Base-by-base conservation (phyloP, 2,113 vertebrate species). In the Taurulus bubalis region DNA sequence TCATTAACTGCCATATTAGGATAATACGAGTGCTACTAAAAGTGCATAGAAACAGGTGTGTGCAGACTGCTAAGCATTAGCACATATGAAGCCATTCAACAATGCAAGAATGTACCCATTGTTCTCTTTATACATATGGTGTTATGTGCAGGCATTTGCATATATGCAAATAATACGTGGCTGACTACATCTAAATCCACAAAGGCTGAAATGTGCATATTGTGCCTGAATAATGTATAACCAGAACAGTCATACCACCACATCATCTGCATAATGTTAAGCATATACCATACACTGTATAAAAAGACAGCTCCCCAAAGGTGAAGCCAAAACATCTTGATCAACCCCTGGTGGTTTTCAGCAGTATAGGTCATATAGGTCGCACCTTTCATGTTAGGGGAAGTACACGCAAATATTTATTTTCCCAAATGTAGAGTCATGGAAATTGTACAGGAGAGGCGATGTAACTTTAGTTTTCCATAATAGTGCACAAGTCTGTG, bases 1-100 rank as follows among this genome's bases (percentile, higher is more conserved):
- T 80, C 84, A 89, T 91, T 91, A 92, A 79, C 73, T 28, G 72
- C 82, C 82, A 81, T 75, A 74, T 66, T 73, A 92, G 83, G 82
- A 90, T 88, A 81, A 84, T 83, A 76, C 9, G 11, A 80, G 75
- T 38, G 73, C 80, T 34, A 64, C 89, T 83, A 75, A 83, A 77
- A 86, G 69, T 71, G 73, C 77, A 85, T 47, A 77, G 71, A 83
- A 87, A 75, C 58, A 84, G 71, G 83, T 67, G 38, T 67, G 74
- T 75, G 71, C 74, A 85, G 66, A 30, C 73, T 71, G 34, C 82
- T 60, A 55, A 80, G 42, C 59, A 71, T 55, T 53, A 72, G 56
- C n/a, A 73, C 76, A 77, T 75, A 81, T 56, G 66, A 45, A 65
- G 66, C 36, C 80, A 77, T 69, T 87, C 79, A 77, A 51, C n/a